These are phyloP conservation scores for Dendroctonus ponderosae DNA, from an alignment of 1,140 invertebrate genomes.

Conservation along the genomic window DNA sequence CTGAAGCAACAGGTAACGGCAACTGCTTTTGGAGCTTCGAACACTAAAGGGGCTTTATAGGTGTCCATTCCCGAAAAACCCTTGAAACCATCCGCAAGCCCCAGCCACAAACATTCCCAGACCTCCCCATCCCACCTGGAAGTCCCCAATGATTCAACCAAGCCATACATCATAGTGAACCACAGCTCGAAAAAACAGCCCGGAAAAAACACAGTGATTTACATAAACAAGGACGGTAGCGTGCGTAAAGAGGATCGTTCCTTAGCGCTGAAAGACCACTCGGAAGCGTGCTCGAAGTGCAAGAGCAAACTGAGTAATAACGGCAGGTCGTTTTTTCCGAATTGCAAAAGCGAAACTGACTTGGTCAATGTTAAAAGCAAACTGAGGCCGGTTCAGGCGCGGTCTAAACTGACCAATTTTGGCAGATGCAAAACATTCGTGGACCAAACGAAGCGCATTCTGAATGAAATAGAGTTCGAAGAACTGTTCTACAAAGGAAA, in stretches of 20 bases:
- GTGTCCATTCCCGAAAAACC: constrained; percentile 31
- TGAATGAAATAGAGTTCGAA: constrained; percentile 18
- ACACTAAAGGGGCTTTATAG: constrained; percentile 9
- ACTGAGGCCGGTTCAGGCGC: constrained; percentile 34
- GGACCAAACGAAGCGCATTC: constrained; percentile 10
- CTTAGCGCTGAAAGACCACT: constrained; percentile 9
- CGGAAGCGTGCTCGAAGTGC: constrained; percentile 23
- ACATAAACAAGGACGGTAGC: constrained; percentile 30
- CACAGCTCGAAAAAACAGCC: constrained; percentile 33
- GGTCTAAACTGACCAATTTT: constrained; percentile 35
- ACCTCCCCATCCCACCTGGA: constrained; percentile 2
- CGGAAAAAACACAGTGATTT: constrained; percentile 35
- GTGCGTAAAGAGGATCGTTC: constrained; percentile 19
- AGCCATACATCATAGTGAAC: constrained; percentile 34
- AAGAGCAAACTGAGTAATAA: constrained; percentile 15
- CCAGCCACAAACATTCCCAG: neutral
- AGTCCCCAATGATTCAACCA: neutral
- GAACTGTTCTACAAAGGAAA: constrained; percentile 4
- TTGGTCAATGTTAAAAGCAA: constrained; percentile 23
- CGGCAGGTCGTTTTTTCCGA: constrained; percentile 6
- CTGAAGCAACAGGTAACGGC: constrained; percentile 40
- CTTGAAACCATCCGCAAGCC: constrained; percentile 1
- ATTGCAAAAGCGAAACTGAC: constrained; percentile 35
- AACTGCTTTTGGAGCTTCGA: neutral
- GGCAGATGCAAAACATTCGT: constrained; percentile 33